phyloP scores from a whole-genome alignment of 2,888 invertebrate species.

The Leptopilina syphax region DNA sequence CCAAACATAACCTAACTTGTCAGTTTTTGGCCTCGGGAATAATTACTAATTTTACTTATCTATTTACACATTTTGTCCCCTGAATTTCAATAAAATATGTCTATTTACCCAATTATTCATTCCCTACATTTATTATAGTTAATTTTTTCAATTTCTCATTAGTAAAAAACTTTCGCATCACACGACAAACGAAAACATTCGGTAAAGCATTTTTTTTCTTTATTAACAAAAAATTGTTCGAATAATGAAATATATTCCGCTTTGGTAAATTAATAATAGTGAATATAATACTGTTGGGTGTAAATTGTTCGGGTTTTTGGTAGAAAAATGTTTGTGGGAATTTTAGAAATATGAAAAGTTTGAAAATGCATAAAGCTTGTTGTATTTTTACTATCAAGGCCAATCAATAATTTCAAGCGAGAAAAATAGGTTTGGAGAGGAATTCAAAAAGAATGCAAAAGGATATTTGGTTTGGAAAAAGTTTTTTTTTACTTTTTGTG shows the following conservation, averaged over 20 bases:
- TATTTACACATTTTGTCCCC: background rate
- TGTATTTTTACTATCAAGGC: slow-evolving; percentile 2
- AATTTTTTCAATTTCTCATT: background rate
- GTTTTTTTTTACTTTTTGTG: background rate
- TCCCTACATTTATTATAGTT: background rate
- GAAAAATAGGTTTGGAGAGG: background rate
- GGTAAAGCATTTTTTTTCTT: too few species aligned
- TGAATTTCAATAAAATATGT: background rate
- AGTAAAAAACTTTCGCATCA: too few species aligned
- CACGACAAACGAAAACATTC: too few species aligned
- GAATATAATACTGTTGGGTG: too few species aligned
- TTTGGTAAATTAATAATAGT: too few species aligned
- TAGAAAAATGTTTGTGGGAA: too few species aligned
- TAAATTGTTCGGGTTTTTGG: too few species aligned
- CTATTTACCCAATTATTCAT: background rate
- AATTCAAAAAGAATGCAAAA: background rate
- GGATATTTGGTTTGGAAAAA: background rate
- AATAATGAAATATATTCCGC: too few species aligned
- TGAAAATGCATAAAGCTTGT: background rate
- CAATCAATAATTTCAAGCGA: background rate
- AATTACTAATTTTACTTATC: background rate
- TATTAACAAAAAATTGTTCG: too few species aligned
- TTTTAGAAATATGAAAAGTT: background rate
- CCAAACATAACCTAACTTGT: slow-evolving; percentile 16
- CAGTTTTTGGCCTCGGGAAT: background rate